These are phyloP conservation scores for Emydocephalus ijimae DNA, from an alignment of 2,113 vertebrate genomes.

Conservation along the genomic window DNA sequence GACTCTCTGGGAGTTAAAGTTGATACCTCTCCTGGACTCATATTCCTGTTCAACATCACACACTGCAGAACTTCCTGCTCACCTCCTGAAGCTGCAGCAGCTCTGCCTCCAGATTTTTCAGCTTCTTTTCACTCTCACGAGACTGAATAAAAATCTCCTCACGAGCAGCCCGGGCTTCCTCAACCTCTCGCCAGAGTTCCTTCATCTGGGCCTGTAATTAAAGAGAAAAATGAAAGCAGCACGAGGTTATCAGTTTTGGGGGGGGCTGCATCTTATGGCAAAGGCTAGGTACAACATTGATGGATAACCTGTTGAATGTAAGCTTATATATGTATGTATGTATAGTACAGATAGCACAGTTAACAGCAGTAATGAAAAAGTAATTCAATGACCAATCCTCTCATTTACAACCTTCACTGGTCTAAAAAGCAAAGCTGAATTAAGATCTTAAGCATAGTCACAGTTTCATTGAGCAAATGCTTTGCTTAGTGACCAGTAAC, in stretches of 20 bases:
- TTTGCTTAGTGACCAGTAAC: not conserved
- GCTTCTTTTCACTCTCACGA: slow-evolving; percentile 83
- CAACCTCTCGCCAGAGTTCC: slow-evolving; percentile 82
- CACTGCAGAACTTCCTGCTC: not conserved
- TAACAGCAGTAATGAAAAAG: not conserved
- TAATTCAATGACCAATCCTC: not conserved
- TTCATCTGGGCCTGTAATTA: slow-evolving; percentile 81
- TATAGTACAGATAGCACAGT: no score
- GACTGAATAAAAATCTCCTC: slow-evolving; percentile 79
- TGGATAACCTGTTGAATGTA: no score
- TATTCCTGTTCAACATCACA: no score
- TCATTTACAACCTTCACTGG: not conserved
- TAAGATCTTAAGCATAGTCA: not conserved
- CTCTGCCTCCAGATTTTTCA: slow-evolving; percentile 84
- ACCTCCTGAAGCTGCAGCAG: slow-evolving; percentile 85
- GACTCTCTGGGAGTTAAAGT: not conserved
- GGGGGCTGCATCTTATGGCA: no score
- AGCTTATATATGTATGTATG: no score
- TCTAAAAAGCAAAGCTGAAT: not conserved
- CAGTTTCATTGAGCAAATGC: not conserved
- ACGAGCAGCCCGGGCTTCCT: slow-evolving; percentile 75
- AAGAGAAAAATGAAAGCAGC: not conserved
- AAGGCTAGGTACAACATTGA: no score
- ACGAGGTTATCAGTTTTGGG: no score
- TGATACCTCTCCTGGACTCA: not conserved